Base-by-base conservation (phyloP, 2,113 vertebrate genomes). In the Aspiorhynchus laticeps region DNA sequence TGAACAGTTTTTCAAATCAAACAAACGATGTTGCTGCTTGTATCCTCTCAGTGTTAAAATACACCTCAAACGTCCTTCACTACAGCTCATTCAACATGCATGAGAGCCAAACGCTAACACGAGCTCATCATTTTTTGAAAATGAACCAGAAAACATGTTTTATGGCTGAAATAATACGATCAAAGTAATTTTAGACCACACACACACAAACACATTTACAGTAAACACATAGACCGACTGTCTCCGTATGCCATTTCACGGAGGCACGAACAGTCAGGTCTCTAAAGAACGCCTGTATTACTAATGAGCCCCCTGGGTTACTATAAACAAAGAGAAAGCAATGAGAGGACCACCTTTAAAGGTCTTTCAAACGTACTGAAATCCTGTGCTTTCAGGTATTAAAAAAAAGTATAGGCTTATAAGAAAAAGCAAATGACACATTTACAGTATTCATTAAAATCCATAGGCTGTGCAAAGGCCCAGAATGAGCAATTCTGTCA, bases 371-470 rank as follows among this genome's bases (percentile, higher is more conserved):
- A 76, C n/a, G 12, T 26, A 46, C 74, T 26, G 10, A 80, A 53
- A 26, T 74, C 65, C 87, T 91, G 91, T 90, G 89, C 91, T 89
- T 86, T 31, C 21, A 31, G 5, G 26, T 24, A 75, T 83, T 36
- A 51, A 81, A 82, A 83, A 88, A 86, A n/a, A 24, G 33, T 41
- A 73, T 12, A 73, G 21, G 69, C 69, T 73, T 41, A 41, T 12
- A n/a, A 21, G 53, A 69, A 67, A 82, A 82, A 63, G 38, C 41
- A 31, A 83, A 51, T 48, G 19, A 53, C 86, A 89, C 87, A 83
- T 87, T 90, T 90, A 91, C 89, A 90, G 80, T 31, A 65, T 88
- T 88, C 83, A 90, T 91, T 90, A 87, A 87, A 90, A 92, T 87
- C 79, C 90, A 90, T 79, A 85, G 79, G 84, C 85, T 79, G 7